A percentile compares a stretch with the other conserved stretches of the same genome.
Conservation (phyloP, 1,140 invertebrate genomes). For the Neotoxoptera formosana region DNA sequence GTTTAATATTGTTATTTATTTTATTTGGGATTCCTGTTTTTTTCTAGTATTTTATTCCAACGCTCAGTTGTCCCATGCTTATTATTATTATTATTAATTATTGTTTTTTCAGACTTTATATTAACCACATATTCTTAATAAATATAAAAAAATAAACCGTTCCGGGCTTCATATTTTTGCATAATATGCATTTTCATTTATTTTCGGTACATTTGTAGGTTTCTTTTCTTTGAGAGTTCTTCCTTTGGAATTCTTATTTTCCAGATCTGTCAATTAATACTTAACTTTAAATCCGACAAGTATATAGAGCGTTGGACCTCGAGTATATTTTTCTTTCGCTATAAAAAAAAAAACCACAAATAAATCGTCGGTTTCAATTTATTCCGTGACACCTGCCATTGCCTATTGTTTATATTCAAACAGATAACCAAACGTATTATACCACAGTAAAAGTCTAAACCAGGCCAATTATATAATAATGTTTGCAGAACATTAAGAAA, state of each 20-base stretch:
- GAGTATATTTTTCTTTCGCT: neutral
- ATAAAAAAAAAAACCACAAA: neutral
- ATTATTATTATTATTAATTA: neutral
- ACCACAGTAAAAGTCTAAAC: neutral
- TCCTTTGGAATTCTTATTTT: neutral
- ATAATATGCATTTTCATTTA: no score
- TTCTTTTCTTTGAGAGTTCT: neutral
- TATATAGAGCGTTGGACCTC: neutral
- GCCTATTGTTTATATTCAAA: neutral
- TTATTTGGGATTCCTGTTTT: neutral
- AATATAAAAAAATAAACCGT: neutral
- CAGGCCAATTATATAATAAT: no score
- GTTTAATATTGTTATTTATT: neutral
- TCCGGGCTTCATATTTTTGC: neutral
- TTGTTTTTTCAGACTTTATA: neutral
- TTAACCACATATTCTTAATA: neutral
- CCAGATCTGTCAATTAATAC: neutral
- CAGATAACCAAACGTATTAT: neutral
- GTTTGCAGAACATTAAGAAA: neutral
- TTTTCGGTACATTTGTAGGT: neutral
- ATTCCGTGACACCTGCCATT: neutral
- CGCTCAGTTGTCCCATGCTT: neutral
- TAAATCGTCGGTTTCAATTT: neutral
- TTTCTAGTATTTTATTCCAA: neutral
- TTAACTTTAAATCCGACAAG: neutral